phyloP scores from a whole-genome alignment of 2,797 vertebrate species.

The Pangasius macronema region DNA sequence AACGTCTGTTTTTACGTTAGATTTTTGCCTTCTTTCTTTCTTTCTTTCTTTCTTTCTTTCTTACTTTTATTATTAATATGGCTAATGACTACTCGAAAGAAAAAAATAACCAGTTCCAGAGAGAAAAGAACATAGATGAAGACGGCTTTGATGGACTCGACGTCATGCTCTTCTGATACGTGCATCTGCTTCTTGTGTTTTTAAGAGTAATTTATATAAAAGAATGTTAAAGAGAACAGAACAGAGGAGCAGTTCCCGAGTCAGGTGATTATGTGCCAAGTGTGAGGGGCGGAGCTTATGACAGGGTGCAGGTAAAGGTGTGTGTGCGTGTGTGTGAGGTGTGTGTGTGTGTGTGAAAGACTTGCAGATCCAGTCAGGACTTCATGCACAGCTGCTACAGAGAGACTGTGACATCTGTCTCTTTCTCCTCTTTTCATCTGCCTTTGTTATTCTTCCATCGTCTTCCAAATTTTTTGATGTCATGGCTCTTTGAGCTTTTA shows the following conservation, averaged over 20 bases:
- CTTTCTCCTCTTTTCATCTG: neutral
- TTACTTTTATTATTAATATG: constrained; percentile 72
- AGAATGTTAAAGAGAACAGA: constrained; percentile 73
- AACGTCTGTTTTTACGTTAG: constrained; percentile 51
- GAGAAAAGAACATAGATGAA: constrained; percentile 37
- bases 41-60: constrained; percentile 53
- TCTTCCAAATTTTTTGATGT: constrained; percentile 21
- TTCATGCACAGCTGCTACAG: constrained; percentile 1
- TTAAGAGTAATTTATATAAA: constrained; percentile 95
- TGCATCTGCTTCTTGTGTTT: constrained; percentile 82
- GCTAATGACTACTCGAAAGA: constrained; percentile 66
- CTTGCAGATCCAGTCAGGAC: constrained; percentile 41
- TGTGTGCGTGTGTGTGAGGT: constrained; percentile 1
- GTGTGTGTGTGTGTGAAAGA: neutral
- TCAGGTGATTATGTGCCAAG: constrained; percentile 54
- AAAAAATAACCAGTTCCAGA: constrained; percentile 41
- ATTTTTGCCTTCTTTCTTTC: constrained; percentile 59
- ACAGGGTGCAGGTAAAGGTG: neutral
- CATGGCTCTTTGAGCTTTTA: constrained; percentile 21
- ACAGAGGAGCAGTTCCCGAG: constrained; percentile 59
- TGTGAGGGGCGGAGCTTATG: constrained; percentile 41
- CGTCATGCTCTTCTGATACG: constrained; percentile 67
- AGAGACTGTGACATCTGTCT: constrained; percentile 24
- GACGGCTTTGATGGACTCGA: constrained; percentile 62
- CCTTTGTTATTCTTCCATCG: constrained; percentile 26